Evolutionary conservation across 2,797 vertebrate genomes (phyloP), one percentile per base, ranked within the genome.

Genomic region (Microctenopoma steveboyesi): DNA sequence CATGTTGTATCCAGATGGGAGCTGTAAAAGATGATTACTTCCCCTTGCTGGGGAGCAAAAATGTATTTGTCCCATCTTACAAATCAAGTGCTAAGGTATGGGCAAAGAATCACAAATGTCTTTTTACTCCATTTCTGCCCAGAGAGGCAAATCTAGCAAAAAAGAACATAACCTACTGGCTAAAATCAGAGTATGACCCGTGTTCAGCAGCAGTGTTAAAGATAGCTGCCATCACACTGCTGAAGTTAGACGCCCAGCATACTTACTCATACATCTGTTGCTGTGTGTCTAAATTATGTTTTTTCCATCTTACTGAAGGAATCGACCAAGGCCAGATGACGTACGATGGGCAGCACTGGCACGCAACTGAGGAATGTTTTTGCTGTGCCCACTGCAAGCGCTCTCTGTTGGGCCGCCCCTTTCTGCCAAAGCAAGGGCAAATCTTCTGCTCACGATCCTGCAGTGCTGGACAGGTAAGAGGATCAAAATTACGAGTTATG

Each of bases 251-350:
- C 30, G 3, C 25, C 15, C 12, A 30, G 12, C 49, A 18, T 56
- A 12, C 62, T 62, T 13, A 16, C 28, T 30, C 13, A 60, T 63
- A 6, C 50, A 62, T n/a, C 33, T 33, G 11, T 35, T 59, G 59
- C 25, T 66, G 35, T 22, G 4, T 7, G n/a, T 1, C 43, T 8
- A 49, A 53, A 25, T 48, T 1, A 22, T 54, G 18, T 65, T 13
- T 80, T 58, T 16, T 3, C 11, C 18, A 15, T 71, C 33, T 52
- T 27, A n/a, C 15, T 28, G 14, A 77, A 99, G 98, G 98, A 40
- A 98, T 99, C 4, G 98, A 99, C 93, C 98, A 99, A 88, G 98
- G 98, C 61, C 98, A 99, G 86, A 99, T 99, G 98, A 98, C 97
- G 0, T 99, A 99, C 0, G 97, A 98, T 0, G 98, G 97, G 42